Percentiles rank a stretch among this genome's conserved stretches.
phyloP scores from a whole-genome alignment of 2,797 vertebrate genomes.

The Cryptoprocta ferox region DNA sequence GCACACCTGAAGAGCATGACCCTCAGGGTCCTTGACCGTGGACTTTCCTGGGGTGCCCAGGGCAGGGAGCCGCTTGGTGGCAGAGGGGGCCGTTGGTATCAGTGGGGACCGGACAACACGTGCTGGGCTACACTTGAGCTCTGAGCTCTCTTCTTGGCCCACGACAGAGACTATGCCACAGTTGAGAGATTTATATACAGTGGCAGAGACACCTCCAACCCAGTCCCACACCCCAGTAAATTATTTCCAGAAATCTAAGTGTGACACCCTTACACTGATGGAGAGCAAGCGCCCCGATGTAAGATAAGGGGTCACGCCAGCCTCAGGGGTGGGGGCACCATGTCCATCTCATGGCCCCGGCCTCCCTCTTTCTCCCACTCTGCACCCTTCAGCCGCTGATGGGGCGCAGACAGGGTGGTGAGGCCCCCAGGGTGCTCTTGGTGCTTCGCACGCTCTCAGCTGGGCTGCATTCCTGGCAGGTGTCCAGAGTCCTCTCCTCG shows the following conservation, averaged over 20 bases:
- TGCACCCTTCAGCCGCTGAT: rapidly evolving
- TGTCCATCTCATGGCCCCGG: rapidly evolving
- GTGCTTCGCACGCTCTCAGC: not conserved
- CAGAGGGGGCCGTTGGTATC: not conserved
- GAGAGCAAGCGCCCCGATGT: not conserved
- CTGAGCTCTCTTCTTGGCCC: not conserved
- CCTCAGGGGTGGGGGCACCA: not conserved
- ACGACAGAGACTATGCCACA: not conserved
- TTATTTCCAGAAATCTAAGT: no score
- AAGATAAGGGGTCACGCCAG: rapidly evolving
- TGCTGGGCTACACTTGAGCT: not conserved
- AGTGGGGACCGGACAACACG: rapidly evolving
- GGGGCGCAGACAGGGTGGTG: not conserved
- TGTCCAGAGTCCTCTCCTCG: not conserved
- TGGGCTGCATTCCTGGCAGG: rapidly evolving
- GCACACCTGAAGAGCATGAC: not conserved
- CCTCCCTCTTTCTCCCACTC: not conserved
- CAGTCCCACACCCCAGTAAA: no score
- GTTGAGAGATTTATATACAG: rapidly evolving
- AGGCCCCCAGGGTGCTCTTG: not conserved
- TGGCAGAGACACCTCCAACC: not conserved
- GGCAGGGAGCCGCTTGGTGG: rapidly evolving
- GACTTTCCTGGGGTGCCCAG: not conserved
- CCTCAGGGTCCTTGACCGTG: rapidly evolving
- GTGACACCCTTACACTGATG: rapidly evolving